phyloP scores from a whole-genome alignment of 2,113 vertebrate species.

The Suricata suricatta region DNA sequence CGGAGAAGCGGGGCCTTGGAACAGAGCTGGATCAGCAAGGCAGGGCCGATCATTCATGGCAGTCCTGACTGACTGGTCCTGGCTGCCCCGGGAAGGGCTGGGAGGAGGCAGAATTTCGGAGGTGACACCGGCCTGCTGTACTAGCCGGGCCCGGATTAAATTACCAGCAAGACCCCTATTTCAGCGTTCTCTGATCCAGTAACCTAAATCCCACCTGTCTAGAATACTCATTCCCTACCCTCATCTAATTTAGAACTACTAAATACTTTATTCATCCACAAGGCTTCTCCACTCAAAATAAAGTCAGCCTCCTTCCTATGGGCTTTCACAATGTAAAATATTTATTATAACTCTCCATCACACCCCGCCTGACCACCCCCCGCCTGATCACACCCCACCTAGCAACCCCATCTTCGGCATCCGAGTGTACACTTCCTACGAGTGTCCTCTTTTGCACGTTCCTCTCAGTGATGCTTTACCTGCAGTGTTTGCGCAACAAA shows the following conservation, averaged over 20 bases:
- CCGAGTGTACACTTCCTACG: neutral
- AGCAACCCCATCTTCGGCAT: neutral
- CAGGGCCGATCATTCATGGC: accelerated
- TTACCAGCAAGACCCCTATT: neutral
- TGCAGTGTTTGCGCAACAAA: neutral
- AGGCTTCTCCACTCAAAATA: neutral
- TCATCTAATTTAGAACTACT: neutral
- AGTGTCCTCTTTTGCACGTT: neutral
- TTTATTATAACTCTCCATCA: neutral
- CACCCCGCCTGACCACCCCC: too few relatives aligned
- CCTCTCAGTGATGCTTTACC: neutral
- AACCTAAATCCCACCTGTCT: neutral
- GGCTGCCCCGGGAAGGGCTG: neutral
- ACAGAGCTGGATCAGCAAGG: neutral
- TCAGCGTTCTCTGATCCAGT: neutral
- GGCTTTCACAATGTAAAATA: neutral
- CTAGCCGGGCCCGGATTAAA: neutral
- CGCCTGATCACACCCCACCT: too few relatives aligned
- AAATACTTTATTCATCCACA: neutral
- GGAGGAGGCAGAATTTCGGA: neutral
- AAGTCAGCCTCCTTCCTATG: neutral
- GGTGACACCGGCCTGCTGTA: neutral
- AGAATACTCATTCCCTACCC: neutral
- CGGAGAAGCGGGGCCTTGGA: neutral
- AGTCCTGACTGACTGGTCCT: too few relatives aligned